Base-by-base conservation (phyloP, 1,140 invertebrate species). In the Sarcophaga bullata region DNA sequence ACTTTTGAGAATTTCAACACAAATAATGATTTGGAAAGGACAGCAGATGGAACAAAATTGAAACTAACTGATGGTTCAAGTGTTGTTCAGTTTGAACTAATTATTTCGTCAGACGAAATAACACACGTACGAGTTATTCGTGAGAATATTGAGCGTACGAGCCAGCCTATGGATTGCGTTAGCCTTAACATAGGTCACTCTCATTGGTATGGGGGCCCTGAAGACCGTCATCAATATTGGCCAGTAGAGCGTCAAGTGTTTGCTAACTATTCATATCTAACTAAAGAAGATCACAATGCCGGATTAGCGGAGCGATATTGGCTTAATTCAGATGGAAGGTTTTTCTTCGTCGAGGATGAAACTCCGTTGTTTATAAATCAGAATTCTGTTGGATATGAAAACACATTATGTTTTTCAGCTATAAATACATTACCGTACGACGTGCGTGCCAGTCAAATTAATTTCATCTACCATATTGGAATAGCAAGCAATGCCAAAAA, bases 231-330 rank as follows among this genome's bases (percentile, higher is more conserved):
- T 25, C 93, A 94, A 83, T 92, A 92, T 83, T 95, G 93, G 93
- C 94, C 94, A 0, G 91, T 95, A n/a, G 93, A 95, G 84, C 89
- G 93, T 8, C 91, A 93, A 84, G 89, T 89, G 3, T 92, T 92
- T 9, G 89, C 90, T 0, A 92, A 94, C 75, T 92, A 93, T 84
- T 91, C 93, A 0, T 94, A 94, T 85, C 83, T 94, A 15, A 92
- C 93, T 17, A 93, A 93, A 73, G 93, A 94, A 85, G 90, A 90
- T 7, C 90, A 92, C 73, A 94, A 94, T 87, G 92, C 92, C 86
- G 94, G 92, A 7, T 89, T 96, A 0, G 90, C 93, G 0, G 95
- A 96, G 85, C 93, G 94, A 6, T 95, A 96, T 85, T 97, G 95
- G 95, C 86, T 96, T 1, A 94, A 92, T 80, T 94, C 94, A 15